phyloP scores from a whole-genome alignment of 2,113 vertebrate species.

The Helogale parvula region DNA sequence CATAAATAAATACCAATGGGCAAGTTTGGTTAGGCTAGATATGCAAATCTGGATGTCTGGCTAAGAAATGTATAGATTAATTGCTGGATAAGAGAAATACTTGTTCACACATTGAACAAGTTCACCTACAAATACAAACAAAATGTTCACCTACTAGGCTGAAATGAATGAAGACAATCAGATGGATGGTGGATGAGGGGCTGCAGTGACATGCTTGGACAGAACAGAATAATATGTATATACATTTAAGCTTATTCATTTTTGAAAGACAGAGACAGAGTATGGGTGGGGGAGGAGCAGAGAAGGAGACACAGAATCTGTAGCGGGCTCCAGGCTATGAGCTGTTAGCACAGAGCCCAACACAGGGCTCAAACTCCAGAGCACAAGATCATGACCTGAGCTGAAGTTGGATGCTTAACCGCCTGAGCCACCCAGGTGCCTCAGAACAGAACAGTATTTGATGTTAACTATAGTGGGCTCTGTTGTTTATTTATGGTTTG shows the following conservation, averaged over 20 bases:
- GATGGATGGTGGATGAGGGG: constrained; percentile 12
- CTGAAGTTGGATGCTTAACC: no score
- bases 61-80: not conserved
- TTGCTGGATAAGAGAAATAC: not conserved
- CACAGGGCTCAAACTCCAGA: no score
- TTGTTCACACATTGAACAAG: not conserved
- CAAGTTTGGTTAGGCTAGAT: constrained; percentile 40
- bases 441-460: constrained; percentile 44
- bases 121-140: not conserved
- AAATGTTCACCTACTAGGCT: not conserved
- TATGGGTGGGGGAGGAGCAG: no score
- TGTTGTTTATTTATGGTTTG: not conserved
- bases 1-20: constrained; percentile 9
- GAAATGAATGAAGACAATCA: not conserved
- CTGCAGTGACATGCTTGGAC: not conserved
- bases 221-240: constrained; percentile 37
- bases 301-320: no score
- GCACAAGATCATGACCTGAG: no score
- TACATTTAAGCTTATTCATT: no score
- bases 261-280: no score
- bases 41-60: not conserved
- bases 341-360: no score
- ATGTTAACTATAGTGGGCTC: not conserved
- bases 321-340: no score
- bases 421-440: no score